Evolutionary conservation across 2,113 vertebrate species (phyloP).

Genomic region (Leptosomus discolor): DNA sequence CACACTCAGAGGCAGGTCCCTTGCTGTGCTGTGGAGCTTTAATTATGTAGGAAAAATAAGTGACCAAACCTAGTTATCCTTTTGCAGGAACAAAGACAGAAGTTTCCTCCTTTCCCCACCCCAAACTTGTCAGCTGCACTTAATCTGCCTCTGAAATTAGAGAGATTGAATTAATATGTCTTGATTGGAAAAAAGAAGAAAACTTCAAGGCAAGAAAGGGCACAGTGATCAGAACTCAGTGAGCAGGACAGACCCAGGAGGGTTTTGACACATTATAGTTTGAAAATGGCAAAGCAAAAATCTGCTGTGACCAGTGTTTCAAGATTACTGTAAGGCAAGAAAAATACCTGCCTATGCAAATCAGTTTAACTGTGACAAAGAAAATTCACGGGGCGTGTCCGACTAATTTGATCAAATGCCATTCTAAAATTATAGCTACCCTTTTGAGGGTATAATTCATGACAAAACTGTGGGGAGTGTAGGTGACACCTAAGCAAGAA

Average conservation of each 20-base stretch:
- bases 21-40: not conserved
- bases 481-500: not conserved
- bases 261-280: slow-evolving; percentile 54
- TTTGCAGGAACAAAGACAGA: not conserved
- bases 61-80: not conserved
- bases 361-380: not conserved
- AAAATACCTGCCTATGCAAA: slow-evolving; percentile 26
- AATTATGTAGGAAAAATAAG: not conserved
- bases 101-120: not conserved
- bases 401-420: not conserved
- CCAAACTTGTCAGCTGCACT: not conserved
- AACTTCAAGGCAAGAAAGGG: slow-evolving; percentile 21
- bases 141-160: not conserved
- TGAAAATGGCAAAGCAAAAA: slow-evolving; percentile 38
- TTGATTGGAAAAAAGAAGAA: not conserved
- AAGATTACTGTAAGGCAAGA: not conserved
- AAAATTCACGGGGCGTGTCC: not conserved
- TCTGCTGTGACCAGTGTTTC: slow-evolving; percentile 2
- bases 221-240: slow-evolving; percentile 27
- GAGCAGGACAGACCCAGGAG: slow-evolving; percentile 54
- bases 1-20: not conserved
- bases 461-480: not conserved
- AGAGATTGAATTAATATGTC: not conserved
- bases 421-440: not conserved
- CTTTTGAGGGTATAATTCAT: not conserved